These are phyloP conservation scores for Gallinago nigripennis DNA, from an alignment of 2,797 vertebrate species.

Conservation along the genomic window DNA sequence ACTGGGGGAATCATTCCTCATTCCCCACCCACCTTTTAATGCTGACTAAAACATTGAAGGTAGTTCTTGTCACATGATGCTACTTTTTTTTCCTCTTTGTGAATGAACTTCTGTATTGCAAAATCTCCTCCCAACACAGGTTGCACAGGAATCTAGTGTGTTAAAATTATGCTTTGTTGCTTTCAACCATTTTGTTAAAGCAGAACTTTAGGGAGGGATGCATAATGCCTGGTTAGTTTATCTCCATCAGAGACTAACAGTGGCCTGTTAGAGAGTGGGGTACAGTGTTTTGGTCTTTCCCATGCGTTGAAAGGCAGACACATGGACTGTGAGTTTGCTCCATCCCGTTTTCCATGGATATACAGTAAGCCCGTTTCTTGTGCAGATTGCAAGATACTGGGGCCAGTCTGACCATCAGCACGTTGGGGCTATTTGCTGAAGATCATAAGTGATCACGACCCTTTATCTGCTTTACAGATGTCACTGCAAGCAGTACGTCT, in stretches of 20 bases:
- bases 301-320: neutral
- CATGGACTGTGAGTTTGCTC: neutral
- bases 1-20: neutral
- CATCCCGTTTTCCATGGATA: neutral
- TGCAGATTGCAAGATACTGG: too few relatives aligned
- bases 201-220: neutral
- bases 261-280: neutral
- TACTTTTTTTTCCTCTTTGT: neutral
- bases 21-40: accelerated
- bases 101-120: neutral
- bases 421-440: neutral
- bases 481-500: conserved; percentile 85
- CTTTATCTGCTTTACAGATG: conserved; percentile 76
- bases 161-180: neutral
- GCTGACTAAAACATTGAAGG: neutral
- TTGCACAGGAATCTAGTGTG: neutral
- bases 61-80: neutral
- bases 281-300: neutral
- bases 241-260: neutral
- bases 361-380: neutral
- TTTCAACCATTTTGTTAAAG: neutral
- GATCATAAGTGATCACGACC: neutral
- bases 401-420: neutral
- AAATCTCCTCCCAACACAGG: neutral
- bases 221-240: neutral